These are phyloP conservation scores for Sceloporus tristichus DNA, from an alignment of 2,113 vertebrate genomes.

Conservation along the genomic window DNA sequence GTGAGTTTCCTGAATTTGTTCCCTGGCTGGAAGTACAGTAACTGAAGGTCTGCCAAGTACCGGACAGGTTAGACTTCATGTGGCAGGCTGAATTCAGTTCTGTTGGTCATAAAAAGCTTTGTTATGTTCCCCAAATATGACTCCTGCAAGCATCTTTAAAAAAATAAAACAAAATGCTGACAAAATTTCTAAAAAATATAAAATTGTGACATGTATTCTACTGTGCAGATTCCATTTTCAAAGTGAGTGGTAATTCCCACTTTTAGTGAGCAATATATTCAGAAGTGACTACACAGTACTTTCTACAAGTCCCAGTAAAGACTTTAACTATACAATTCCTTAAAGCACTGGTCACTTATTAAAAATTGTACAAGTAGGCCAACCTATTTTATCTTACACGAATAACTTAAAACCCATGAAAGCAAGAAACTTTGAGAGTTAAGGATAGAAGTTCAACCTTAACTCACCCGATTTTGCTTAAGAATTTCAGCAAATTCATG, in stretches of 20 bases:
- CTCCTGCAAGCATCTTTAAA: constrained; percentile 20
- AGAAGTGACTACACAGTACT: background rate
- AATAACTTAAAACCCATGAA: constrained; percentile 75
- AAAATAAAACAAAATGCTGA: constrained; percentile 9
- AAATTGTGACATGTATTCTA: constrained; percentile 16
- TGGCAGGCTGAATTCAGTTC: background rate
- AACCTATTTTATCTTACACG: constrained; percentile 29
- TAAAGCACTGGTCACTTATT: constrained; percentile 32
- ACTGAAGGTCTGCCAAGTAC: background rate
- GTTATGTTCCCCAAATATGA: constrained; percentile 22
- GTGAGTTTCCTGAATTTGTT: background rate
- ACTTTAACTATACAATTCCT: background rate
- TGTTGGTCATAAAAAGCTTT: background rate
- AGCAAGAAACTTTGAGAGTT: constrained; percentile 76
- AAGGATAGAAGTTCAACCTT: constrained; percentile 78
- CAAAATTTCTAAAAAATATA: constrained; percentile 15
- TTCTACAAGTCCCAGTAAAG: constrained; percentile 33
- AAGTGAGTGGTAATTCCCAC: constrained; percentile 20
- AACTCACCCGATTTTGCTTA: constrained; percentile 79
- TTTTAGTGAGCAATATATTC: constrained; percentile 20
- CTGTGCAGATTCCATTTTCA: constrained; percentile 30
- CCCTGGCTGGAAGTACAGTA: background rate
- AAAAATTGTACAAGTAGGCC: constrained; percentile 29
- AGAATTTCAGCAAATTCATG: constrained; percentile 76
- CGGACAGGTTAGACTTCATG: background rate